A percentile compares a stretch with the other conserved stretches of the same genome.
Conservation (phyloP, 2,797 vertebrate species). For the Podarcis siculus region DNA sequence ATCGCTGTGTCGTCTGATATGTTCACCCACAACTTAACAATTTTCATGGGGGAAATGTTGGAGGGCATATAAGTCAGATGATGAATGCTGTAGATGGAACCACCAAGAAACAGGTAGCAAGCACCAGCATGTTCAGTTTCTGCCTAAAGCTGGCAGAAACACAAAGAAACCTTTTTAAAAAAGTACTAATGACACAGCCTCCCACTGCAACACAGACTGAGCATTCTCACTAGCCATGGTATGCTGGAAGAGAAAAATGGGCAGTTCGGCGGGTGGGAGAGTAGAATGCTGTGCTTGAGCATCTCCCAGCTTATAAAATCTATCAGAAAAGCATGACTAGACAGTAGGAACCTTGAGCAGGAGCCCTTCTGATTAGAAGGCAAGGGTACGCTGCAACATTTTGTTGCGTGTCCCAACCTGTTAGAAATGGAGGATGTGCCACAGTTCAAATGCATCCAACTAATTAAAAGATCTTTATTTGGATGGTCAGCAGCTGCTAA, state of each 20-base stretch:
- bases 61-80: no score
- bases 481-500: conserved; percentile 59
- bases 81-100: not conserved
- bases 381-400: not conserved
- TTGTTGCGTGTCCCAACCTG: not conserved
- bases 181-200: not conserved
- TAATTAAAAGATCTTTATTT: conserved; percentile 26
- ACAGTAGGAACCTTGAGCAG: not conserved
- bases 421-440: conserved; percentile 48
- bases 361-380: not conserved
- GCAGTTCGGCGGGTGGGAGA: not conserved
- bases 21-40: no score
- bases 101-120: no score
- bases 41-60: no score
- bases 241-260: not conserved
- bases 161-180: no score
- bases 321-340: not conserved
- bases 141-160: not conserved
- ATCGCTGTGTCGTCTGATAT: no score
- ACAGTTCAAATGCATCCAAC: conserved; percentile 15
- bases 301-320: not conserved
- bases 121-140: not conserved
- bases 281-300: not conserved
- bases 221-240: not conserved
- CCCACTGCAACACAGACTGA: no score